Percentiles rank a stretch among this genome's conserved stretches.
Evolutionary conservation across 2,113 vertebrate genomes (phyloP).

Genomic region (Tylochromis polylepis): DNA sequence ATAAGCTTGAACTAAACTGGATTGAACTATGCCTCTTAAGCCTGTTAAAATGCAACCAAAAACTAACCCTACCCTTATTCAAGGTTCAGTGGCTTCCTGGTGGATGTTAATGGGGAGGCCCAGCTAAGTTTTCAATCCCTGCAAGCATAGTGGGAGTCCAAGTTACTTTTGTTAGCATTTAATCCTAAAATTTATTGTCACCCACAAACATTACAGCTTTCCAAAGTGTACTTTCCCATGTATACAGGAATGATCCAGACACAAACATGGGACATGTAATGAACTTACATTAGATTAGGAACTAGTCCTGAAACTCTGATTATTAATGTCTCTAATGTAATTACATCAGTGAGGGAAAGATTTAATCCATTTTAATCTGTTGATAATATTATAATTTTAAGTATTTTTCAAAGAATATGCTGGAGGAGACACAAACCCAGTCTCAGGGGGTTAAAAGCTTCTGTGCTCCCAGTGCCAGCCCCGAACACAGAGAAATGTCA

Average conservation of each 20-base stretch:
- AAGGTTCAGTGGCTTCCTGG: background rate
- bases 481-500: background rate
- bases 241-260: background rate
- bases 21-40: no score
- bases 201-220: background rate
- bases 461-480: background rate
- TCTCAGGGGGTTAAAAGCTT: background rate
- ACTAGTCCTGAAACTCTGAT: background rate
- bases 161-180: background rate
- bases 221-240: background rate
- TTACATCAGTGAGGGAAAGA: background rate
- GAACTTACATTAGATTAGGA: background rate
- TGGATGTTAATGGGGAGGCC: background rate
- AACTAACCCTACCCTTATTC: no score
- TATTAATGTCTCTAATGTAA: background rate
- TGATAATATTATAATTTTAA: background rate
- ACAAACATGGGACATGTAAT: background rate
- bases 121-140: no score
- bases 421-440: background rate
- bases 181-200: conserved; percentile 41
- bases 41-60: no score
- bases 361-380: background rate
- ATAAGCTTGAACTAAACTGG: background rate
- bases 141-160: background rate
- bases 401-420: background rate